Evolutionary conservation across 1,140 invertebrate genomes (phyloP), one percentile per base, ranked within the genome.

Genomic region (Caenorhabditis latens): DNA sequence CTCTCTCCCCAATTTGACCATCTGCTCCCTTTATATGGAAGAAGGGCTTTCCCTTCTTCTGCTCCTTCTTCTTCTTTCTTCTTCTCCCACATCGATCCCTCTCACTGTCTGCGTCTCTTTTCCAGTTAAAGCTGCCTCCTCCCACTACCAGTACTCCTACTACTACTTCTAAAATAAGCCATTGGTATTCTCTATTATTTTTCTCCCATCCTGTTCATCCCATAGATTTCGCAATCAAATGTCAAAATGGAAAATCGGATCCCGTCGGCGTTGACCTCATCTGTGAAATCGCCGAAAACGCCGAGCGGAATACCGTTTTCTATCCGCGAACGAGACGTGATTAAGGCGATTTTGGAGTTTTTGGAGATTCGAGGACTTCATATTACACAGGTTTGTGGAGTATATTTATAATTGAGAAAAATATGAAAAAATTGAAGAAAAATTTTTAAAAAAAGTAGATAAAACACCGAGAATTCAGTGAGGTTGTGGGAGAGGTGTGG

Each of bases 301-400:
- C 75, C 84, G 43, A 43, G 32, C 40, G 63, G 63, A 48, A 95
- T 96, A 92, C 95, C 96, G 91, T 94, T 97, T 89, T 95, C 95
- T 90, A 94, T 97, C 91, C 95, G 95, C 84, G 97, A 98, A 94
- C 95, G 96, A 93, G 97, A 98, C 93, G 96, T 98, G 90, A 95
- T 98, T 89, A 95, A 96, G 90, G 94, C 98, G 91, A 94, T 96
- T 46, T 94, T 97, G 79, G 97, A 98, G 94, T 98, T 98, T 93
- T 94, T 98, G 63, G 95, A 97, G 92, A 96, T 96, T 91, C 94
- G 97, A 42, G 95, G 96, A 87, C 94, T 98, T 89, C 94, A 94
- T 88, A 94, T 94, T 79, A 92, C 90, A 32, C 91, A 92, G 86
- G 90, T 90, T 55, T 83, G 24, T 82, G 79, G 3, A 14, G 40